These are phyloP conservation scores for Osmoderma eremita DNA, from an alignment of 2,888 invertebrate species.

Conservation along the genomic window DNA sequence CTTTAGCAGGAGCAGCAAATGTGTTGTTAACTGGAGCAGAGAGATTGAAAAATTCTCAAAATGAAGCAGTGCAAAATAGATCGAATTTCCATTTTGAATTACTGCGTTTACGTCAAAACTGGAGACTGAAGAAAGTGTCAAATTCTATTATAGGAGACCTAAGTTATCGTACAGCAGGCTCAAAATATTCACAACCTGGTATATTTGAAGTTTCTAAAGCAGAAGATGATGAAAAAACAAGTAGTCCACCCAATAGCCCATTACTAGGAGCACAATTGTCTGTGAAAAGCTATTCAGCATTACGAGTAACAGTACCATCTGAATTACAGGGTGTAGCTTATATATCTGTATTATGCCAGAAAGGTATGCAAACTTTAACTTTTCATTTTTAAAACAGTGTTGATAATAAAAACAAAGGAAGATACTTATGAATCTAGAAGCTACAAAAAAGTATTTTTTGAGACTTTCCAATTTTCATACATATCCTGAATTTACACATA, in stretches of 20 bases:
- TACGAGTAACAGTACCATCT: slow-evolving; percentile 91
- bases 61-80: slow-evolving; percentile 81
- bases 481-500: too few relatives aligned
- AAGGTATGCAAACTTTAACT: slow-evolving; percentile 67
- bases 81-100: slow-evolving; percentile 94
- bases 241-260: slow-evolving; percentile 65
- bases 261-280: slow-evolving; percentile 63
- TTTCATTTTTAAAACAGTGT: not conserved
- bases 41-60: slow-evolving; percentile 81
- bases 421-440: not conserved
- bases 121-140: slow-evolving; percentile 96
- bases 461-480: too few relatives aligned
- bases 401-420: not conserved
- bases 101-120: slow-evolving; percentile 87
- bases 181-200: slow-evolving; percentile 92
- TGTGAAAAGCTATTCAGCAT: slow-evolving; percentile 73
- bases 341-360: slow-evolving; percentile 94
- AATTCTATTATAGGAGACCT: slow-evolving; percentile 95
- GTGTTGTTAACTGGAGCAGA: slow-evolving; percentile 89
- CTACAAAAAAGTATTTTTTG: too few relatives aligned
- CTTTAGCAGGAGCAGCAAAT: slow-evolving; percentile 84
- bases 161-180: slow-evolving; percentile 95
- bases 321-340: slow-evolving; percentile 96
- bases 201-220: slow-evolving; percentile 97
- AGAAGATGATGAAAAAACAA: slow-evolving; percentile 74